Evolutionary conservation across 2,113 vertebrate genomes (phyloP).

Genomic region (Campylomormyrus numenius): DNA sequence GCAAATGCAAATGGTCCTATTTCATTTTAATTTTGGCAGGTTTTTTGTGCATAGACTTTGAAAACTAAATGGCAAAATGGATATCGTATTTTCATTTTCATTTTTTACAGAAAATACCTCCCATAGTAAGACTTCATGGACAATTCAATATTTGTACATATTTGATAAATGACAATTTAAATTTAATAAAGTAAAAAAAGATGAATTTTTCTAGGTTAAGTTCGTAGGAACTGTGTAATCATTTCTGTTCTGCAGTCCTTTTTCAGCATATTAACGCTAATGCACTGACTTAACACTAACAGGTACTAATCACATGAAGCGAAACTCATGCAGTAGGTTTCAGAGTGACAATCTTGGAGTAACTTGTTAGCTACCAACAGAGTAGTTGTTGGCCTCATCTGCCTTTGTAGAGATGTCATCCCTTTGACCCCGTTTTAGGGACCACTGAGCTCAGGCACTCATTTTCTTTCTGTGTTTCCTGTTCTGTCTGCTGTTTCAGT

Average conservation of each 20-base stretch:
- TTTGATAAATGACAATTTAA: not conserved
- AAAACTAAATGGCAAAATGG: too few relatives aligned
- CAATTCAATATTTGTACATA: not conserved
- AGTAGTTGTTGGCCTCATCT: not conserved
- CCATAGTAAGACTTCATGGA: not conserved
- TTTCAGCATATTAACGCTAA: not conserved
- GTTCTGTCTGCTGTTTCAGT: slow-evolving; percentile 43
- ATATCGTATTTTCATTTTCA: too few relatives aligned
- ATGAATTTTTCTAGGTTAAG: not conserved
- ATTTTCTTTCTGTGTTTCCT: slow-evolving; percentile 12
- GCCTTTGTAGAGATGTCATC: not conserved
- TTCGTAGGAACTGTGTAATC: not conserved
- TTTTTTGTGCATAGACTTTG: too few relatives aligned
- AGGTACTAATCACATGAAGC: not conserved
- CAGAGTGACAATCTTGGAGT: not conserved
- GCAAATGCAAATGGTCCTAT: too few relatives aligned
- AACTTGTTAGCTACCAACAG: not conserved
- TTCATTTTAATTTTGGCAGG: too few relatives aligned
- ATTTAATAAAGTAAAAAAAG: not conserved
- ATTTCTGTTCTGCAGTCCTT: not conserved
- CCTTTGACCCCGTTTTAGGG: not conserved
- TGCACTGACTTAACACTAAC: not conserved
- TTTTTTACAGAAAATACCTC: too few relatives aligned
- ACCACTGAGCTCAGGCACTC: not conserved
- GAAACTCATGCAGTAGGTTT: not conserved